Conservation (phyloP, 2,797 vertebrate species). For the Brotula barbata region DNA sequence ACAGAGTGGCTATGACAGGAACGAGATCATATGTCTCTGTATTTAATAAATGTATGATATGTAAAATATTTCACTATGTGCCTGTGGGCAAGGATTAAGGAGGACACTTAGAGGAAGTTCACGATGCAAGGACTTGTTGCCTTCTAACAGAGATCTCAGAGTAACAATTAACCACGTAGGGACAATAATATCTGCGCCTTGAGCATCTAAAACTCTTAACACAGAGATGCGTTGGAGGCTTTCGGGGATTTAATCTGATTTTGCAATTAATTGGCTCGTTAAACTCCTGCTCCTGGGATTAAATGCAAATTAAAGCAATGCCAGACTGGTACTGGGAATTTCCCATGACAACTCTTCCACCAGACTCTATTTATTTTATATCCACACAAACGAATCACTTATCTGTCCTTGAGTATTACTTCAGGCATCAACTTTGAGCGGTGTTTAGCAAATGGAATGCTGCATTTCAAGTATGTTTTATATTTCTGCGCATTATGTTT, state of each 20-base stretch:
- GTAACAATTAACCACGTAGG: conserved; percentile 35
- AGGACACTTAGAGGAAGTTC: neutral
- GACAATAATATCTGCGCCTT: conserved; percentile 46
- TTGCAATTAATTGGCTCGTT: conserved; percentile 73
- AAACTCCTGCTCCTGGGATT: conserved; percentile 68
- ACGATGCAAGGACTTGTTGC: conserved; percentile 41
- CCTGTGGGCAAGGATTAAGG: conserved; percentile 19
- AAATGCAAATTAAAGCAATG: conserved; percentile 66
- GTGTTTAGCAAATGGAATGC: neutral
- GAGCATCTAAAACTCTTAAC: conserved; percentile 51
- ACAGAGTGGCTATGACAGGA: neutral
- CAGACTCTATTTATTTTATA: conserved; percentile 53
- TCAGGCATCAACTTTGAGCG: conserved; percentile 8
- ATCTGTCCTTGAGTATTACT: conserved; percentile 31
- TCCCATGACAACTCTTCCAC: conserved; percentile 52
- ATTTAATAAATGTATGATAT: conserved; percentile 22
- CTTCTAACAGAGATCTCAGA: conserved; percentile 45
- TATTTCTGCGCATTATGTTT: neutral
- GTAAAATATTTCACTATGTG: conserved; percentile 22
- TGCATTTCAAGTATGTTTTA: neutral
- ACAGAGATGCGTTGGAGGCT: conserved; percentile 61
- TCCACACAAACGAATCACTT: conserved; percentile 32
- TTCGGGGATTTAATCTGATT: conserved; percentile 72
- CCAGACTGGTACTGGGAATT: conserved; percentile 49
- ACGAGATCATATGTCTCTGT: conserved; percentile 1